These are phyloP conservation scores for Aporophyla nigra DNA, from an alignment of 2,888 invertebrate genomes.

Conservation along the genomic window DNA sequence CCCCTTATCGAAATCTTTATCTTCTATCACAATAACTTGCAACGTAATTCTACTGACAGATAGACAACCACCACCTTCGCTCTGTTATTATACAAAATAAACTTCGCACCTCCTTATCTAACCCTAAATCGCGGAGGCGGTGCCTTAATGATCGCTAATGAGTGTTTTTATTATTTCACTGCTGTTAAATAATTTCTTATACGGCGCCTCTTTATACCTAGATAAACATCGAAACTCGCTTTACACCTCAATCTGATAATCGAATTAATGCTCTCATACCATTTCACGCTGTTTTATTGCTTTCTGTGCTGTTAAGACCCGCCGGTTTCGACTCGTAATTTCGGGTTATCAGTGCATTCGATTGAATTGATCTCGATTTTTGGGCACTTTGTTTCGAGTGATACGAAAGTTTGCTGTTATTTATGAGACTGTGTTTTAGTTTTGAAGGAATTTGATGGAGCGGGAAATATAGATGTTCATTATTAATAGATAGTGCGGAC, in stretches of 20 bases:
- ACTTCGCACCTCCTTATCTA: conserved; percentile 86
- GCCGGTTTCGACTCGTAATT: conserved; percentile 86
- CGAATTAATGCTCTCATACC: conserved; percentile 90
- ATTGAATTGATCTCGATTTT: conserved; percentile 87
- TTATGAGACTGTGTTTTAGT: conserved; percentile 66
- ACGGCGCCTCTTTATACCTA: conserved; percentile 90
- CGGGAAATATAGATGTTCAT: conserved; percentile 1
- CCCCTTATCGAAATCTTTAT: conserved; percentile 43
- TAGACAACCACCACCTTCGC: conserved; percentile 73
- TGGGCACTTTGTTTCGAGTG: conserved; percentile 64
- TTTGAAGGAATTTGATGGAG: conserved; percentile 34
- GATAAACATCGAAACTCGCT: conserved; percentile 91
- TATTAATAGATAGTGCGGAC: conserved; percentile 1
- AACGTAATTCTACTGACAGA: conserved; percentile 71
- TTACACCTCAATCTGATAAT: conserved; percentile 91
- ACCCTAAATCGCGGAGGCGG: conserved; percentile 88
- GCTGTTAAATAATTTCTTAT: conserved; percentile 90
- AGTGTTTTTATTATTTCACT: conserved; percentile 90
- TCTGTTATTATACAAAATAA: conserved; percentile 85
- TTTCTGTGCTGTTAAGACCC: conserved; percentile 87
- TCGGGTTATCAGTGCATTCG: conserved; percentile 87
- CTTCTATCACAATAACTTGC: conserved; percentile 45
- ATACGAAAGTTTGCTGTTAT: conserved; percentile 70
- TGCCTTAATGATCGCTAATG: conserved; percentile 89
- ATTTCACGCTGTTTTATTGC: conserved; percentile 90